Evolutionary conservation across 2,113 vertebrate species (phyloP).

Genomic region (Dipodomys stephensi): DNA sequence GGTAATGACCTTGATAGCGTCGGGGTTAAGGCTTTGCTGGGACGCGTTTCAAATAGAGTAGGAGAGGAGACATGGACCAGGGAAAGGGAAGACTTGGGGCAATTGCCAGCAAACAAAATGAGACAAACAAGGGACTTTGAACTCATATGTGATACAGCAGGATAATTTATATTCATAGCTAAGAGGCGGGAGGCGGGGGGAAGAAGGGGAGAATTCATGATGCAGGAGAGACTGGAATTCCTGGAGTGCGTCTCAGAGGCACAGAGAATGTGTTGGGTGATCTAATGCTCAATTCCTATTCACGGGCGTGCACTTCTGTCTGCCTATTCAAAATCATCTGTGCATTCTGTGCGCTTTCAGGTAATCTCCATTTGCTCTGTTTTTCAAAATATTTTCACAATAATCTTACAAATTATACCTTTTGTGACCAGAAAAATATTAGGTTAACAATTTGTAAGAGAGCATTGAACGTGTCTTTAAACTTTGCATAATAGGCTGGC

Average conservation of each 20-base stretch:
- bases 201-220: background rate
- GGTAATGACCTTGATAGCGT: background rate
- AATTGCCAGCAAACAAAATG: background rate
- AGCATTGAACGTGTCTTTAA: constrained; percentile 8
- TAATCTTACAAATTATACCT: constrained; percentile 41
- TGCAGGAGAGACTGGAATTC: background rate
- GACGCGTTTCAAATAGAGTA: background rate
- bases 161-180: background rate
- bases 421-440: constrained; percentile 43
- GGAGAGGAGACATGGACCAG: background rate
- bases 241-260: background rate
- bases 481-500: constrained; percentile 15
- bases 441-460: constrained; percentile 9
- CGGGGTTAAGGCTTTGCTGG: background rate
- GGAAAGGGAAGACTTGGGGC: background rate
- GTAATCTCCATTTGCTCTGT: background rate
- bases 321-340: background rate
- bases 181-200: background rate
- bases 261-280: background rate
- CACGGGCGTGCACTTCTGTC: background rate
- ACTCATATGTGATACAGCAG: background rate
- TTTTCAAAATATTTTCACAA: constrained; percentile 49
- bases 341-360: constrained; percentile 16
- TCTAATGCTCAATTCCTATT: background rate
- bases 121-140: background rate